phyloP scores from a whole-genome alignment of 2,797 vertebrate genomes.

The Tenualosa ilisha region DNA sequence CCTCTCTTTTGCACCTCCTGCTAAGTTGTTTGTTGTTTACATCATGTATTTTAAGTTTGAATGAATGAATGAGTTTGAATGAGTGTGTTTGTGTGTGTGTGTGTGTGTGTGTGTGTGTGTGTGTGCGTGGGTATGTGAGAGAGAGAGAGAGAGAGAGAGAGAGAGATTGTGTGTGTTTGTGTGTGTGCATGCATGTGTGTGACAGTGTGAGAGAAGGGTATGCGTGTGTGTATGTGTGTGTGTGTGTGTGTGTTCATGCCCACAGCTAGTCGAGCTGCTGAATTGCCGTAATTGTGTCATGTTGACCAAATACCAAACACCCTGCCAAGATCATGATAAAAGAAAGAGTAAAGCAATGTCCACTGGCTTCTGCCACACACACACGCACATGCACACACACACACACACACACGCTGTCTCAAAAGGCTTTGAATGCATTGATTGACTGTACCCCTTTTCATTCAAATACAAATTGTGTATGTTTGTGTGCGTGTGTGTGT shows the following conservation, averaged over 20 bases:
- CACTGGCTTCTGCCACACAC: not conserved
- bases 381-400: not conserved
- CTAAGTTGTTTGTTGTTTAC: constrained; percentile 2
- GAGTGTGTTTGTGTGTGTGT: not conserved
- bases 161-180: not conserved
- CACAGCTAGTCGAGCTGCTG: not conserved
- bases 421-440: too few species aligned
- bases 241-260: not conserved
- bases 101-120: constrained; percentile 13
- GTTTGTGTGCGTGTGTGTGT: not conserved
- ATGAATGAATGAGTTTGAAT: not conserved
- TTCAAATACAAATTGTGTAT: not conserved
- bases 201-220: too few species aligned
- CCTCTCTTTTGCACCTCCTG: not conserved
- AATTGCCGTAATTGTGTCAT: constrained; percentile 18
- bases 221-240: not conserved
- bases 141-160: too few species aligned
- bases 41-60: not conserved
- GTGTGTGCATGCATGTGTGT: not conserved
- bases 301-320: constrained; percentile 3
- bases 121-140: not conserved
- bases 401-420: not conserved
- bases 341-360: not conserved
- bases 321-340: not conserved
- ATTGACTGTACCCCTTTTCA: too few species aligned